phyloP scores from a whole-genome alignment of 1,140 invertebrate genomes.

The Scaptomyza graminum region DNA sequence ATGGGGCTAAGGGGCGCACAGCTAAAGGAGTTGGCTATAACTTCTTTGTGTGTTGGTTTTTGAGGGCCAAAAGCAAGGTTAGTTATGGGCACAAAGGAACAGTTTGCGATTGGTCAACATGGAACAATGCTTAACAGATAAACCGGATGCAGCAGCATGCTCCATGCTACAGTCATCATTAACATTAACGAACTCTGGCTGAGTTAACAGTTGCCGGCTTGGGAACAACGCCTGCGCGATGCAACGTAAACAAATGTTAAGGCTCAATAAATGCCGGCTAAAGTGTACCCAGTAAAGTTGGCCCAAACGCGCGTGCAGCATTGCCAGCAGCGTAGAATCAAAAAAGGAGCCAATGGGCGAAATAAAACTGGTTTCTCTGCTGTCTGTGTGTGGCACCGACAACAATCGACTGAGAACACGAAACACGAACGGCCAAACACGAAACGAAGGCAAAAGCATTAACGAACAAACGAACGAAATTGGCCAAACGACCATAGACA shows the following conservation, averaged over 20 bases:
- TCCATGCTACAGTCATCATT: neutral
- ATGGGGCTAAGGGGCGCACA: neutral
- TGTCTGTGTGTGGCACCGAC: conserved; percentile 5
- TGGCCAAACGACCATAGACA: conserved; percentile 32
- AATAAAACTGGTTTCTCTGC: conserved; percentile 50
- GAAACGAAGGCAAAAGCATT: neutral
- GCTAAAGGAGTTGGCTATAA: neutral
- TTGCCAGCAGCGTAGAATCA: conserved; percentile 45
- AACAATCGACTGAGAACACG: conserved; percentile 13
- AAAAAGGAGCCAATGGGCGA: conserved; percentile 2
- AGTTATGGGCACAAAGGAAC: neutral
- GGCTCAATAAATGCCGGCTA: conserved; percentile 45
- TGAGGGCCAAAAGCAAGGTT: conserved; percentile 7
- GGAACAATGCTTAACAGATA: no score
- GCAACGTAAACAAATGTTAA: conserved; percentile 76
- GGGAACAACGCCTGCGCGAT: conserved; percentile 49
- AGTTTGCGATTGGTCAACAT: conserved; percentile 31
- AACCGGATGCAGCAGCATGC: conserved; percentile 5
- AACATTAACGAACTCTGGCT: conserved; percentile 8
- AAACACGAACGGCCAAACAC: neutral
- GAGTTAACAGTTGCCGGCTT: conserved; percentile 40
- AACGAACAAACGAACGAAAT: conserved; percentile 13
- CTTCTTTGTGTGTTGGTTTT: no score
- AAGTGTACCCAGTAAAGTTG: conserved; percentile 42
- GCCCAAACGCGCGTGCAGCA: conserved; percentile 7